Evolutionary conservation across 2,888 invertebrate genomes (phyloP), one percentile per base, ranked within the genome.

Genomic region (Drymonia ruficornis): DNA sequence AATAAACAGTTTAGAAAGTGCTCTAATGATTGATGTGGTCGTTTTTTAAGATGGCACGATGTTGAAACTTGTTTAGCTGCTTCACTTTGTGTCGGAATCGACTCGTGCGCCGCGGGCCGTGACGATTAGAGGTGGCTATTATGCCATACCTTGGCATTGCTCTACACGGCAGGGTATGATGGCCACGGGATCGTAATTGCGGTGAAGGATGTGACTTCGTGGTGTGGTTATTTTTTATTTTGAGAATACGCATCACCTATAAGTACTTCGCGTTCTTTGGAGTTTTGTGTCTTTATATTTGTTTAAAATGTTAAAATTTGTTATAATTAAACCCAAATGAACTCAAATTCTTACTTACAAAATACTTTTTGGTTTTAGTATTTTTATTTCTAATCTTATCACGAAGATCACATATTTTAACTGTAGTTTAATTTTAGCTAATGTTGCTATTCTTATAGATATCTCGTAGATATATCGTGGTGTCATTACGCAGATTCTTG

Each of bases 1-100:
- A 81, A 81, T 82, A 85, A 86, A 81, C 81, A 79, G 80, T 83
- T 84, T 87, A 87, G 87, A 87, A 87, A 89, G 88, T 86, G 78
- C 78, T 80, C 72, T 73, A 78, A 83, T 87, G 86, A 87, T 86
- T 80, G 87, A 86, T 86, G 83, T 72, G 71, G 78, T 80, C 75
- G 67, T 74, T 76, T 67, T 83, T 81, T 79, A 76, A 76, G 79
- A 80, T 76, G 76, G 74, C 73, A 68, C 67, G 81, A 82, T 81
- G 84, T 79, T 68, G 81, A 82, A 87, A 89, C 87, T 78, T 70
- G 86, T 82, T 85, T 71, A 63, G 67, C 67, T 71, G 72, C 66
- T 72, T 65, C 61, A 65, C 67, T 70, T 63, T 57, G 56, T 59
- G 56, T 49, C 50, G 56, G 55, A 53, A 57, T 60, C 52, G 61